phyloP scores from a whole-genome alignment of 2,113 vertebrate species.

The Engraulis encrasicolus region DNA sequence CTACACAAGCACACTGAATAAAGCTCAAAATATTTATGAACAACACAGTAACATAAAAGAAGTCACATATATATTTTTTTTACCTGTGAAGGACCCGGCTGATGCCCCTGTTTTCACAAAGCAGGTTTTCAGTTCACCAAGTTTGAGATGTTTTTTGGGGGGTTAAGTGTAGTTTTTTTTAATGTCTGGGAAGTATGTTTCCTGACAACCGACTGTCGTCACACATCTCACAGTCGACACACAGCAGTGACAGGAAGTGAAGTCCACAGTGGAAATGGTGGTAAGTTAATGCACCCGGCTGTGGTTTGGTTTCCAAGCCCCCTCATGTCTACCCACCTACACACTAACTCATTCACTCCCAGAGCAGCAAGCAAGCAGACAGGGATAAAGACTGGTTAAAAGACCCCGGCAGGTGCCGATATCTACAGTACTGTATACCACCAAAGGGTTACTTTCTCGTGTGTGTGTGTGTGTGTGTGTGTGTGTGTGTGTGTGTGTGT shows the following conservation, averaged over 20 bases:
- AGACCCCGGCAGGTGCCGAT: not conserved
- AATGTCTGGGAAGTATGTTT: conserved; percentile 25
- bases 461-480: too few species aligned
- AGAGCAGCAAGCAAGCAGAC: not conserved
- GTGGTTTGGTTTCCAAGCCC: conserved; percentile 79
- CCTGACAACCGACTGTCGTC: conserved; percentile 41
- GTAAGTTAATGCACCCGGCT: conserved; percentile 63
- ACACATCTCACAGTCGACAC: conserved; percentile 23
- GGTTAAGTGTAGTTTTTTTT: too few species aligned
- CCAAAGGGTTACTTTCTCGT: not conserved
- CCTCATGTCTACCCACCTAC: conserved; percentile 68
- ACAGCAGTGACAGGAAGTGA: conserved; percentile 74
- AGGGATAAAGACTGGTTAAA: not conserved
- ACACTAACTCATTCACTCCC: conserved; percentile 70
- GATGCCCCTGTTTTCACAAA: not conserved
- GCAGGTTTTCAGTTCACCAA: not conserved
- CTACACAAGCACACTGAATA: not conserved
- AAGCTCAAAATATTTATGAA: not conserved
- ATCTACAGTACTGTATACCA: too few species aligned
- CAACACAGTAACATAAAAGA: not conserved
- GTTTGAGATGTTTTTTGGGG: not conserved
- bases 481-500: too few species aligned
- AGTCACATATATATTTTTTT: conserved; percentile 28
- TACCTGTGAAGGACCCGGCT: conserved; percentile 36
- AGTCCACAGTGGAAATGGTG: conserved; percentile 57